Evolutionary conservation across 2,113 vertebrate species (phyloP).

Genomic region (Ariopsis seemanni): DNA sequence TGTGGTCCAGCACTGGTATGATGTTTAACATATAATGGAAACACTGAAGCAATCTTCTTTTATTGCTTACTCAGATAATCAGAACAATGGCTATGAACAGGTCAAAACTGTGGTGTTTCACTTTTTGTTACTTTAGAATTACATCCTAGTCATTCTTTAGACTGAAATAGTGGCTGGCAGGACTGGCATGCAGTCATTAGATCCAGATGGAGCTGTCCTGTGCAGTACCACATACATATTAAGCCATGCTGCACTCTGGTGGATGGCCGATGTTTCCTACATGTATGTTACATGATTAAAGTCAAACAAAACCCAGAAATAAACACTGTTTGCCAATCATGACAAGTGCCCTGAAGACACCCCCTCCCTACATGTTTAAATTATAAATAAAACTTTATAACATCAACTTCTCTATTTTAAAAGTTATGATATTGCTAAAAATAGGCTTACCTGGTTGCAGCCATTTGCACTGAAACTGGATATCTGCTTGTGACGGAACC

Average conservation of each 20-base stretch:
- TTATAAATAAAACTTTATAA: too few species aligned
- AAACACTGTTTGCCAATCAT: too few species aligned
- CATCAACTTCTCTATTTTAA: too few species aligned
- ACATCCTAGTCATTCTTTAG: conserved; percentile 50
- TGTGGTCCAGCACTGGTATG: conserved; percentile 58
- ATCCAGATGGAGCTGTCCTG: conserved; percentile 58
- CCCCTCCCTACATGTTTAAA: too few species aligned
- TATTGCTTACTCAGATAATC: conserved; percentile 37
- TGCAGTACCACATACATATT: neutral
- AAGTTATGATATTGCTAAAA: too few species aligned
- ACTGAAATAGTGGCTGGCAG: conserved; percentile 60
- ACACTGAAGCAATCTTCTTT: conserved; percentile 50
- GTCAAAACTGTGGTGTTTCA: conserved; percentile 43
- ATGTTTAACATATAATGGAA: conserved; percentile 51
- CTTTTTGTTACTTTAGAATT: conserved; percentile 46
- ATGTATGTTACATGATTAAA: neutral
- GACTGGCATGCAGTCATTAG: conserved; percentile 57
- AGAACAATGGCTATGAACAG: conserved; percentile 53
- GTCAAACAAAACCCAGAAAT: too few species aligned
- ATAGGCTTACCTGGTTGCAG: too few species aligned
- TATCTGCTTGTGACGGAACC: too few species aligned
- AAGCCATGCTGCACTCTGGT: neutral
- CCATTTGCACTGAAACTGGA: too few species aligned
- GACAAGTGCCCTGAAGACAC: too few species aligned
- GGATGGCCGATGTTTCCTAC: neutral